Evolutionary conservation across 2,113 vertebrate genomes (phyloP), one percentile per base, ranked within the genome.

Genomic region (Choloepus hoffmanni): DNA sequence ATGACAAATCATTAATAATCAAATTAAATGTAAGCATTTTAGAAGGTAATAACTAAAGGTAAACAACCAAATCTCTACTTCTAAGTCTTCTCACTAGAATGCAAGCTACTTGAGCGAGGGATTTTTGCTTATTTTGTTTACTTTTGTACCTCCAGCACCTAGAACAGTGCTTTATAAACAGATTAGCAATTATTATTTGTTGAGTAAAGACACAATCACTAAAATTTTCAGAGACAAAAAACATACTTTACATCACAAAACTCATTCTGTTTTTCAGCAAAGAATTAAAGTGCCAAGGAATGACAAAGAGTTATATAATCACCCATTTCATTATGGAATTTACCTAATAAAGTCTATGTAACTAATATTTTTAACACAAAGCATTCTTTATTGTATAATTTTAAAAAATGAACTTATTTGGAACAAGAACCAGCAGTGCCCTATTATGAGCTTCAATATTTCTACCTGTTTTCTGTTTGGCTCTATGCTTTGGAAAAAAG

Each of bases 161-260:
- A 58, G 18, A 78, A 53, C 14, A 87, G 18, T 45, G 53, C 48
- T 55, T 81, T 87, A 7, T 43, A 40, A 6, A 94, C 0, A 92
- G 76, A 85, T 3, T 28, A 18, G 28, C 3, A 9, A 33, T 78
- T 81, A 43, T 33, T 13, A 88, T 53, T n/a, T 82, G 58, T 28
- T 86, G 26, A 78, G 85, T 55, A 94, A 82, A 68, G 19, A 77
- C 7, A 92, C 14, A 53, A 93, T 68, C 48, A 94, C 28, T 24
- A 86, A 67, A 85, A 43, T 90, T 90, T 96, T 84, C 85, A 63
- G 72, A 82, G 50, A 87, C 30, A 88, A 92, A 36, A 97, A 90
- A 72, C 50, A 82, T 19, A 94, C 30, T 82, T 85, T 76, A 85
- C 81, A 73, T 62, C 2, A 28, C 18, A 40, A 90, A 84, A 65